Conservation (phyloP, 2,797 vertebrate genomes). For the Danionella dracula region DNA sequence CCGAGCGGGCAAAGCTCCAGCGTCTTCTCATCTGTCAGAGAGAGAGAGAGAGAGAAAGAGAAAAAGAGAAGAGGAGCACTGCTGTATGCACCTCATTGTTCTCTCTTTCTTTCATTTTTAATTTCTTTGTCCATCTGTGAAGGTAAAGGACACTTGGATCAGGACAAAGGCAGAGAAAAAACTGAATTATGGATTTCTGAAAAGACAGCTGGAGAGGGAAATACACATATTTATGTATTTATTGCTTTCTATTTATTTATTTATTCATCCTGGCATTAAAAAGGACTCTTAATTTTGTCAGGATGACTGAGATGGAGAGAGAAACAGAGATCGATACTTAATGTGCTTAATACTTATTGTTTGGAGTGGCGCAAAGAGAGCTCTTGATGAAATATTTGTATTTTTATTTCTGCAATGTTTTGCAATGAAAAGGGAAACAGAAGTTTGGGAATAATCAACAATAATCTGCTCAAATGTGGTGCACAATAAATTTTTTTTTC, state of each 20-base stretch:
- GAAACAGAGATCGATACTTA: neutral
- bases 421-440: too few relatives aligned
- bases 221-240: conserved; percentile 72
- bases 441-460: too few relatives aligned
- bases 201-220: conserved; percentile 28
- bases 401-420: too few relatives aligned
- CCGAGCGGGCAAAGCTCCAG: conserved; percentile 15
- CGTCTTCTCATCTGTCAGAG: conserved; percentile 26
- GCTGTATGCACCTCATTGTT: conserved; percentile 28
- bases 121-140: conserved; percentile 11
- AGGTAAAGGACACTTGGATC: conserved; percentile 1
- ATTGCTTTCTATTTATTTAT: conserved; percentile 75
- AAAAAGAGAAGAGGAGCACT: neutral
- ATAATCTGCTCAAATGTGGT: too few relatives aligned
- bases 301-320: neutral
- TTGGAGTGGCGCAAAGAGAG: too few relatives aligned
- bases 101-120: conserved; percentile 22
- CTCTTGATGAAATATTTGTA: too few relatives aligned
- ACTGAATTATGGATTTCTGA: conserved; percentile 61
- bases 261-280: conserved; percentile 57
- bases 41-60: neutral
- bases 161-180: conserved; percentile 26
- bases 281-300: conserved; percentile 33
- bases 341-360: too few relatives aligned
- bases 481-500: too few relatives aligned